Base-by-base conservation (phyloP, 2,888 invertebrate species). In the Dastarcus helophoroides region DNA sequence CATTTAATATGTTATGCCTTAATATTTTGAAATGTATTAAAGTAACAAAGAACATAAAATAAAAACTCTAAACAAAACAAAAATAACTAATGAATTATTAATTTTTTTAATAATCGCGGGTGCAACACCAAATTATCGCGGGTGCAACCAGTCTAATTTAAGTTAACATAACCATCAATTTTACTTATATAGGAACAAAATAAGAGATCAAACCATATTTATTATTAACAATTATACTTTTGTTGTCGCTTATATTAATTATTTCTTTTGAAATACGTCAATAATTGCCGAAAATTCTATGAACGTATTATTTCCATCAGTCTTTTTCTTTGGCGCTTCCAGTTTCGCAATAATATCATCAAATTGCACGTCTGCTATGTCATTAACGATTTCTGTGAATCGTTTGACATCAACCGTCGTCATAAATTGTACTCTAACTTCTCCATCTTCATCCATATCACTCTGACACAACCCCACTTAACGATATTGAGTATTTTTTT, bases 291-390 rank as follows among this genome's bases (percentile, higher is more conserved):
- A 40, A 39, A 42, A 42, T 40, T 40, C 39, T 38, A 37, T 26
- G 14, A 43, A 42, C 28, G 35, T 37, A 36, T 36, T 40, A 34
- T 41, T 41, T 32, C 36, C 36, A 29, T 40, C 38, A 37, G 15
- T 39, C 11, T 37, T 41, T 33, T 36, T 39, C 34, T 42, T 25
- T 35, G 39, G 38, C 40, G 40, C 41, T 40, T 40, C 38, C 37
- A 43, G 39, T 30, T 33, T 44, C 31, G 37, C 40, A 29, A 42
- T 42, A 29, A 26, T 27, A 17, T 43, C 39, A 10, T 40, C 43
- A 39, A 39, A 42, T 41, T 33, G 41, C 32, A 41, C 38, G 31
- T 40, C 40, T 44, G 39, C 39, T 42, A 42, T 40, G 36, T 42
- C 41, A 32, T 40, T 40, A 26, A 35, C 22, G 13, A 39, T 38